Evolutionary conservation across 2,113 vertebrate genomes (phyloP), one percentile per base, ranked within the genome.

Genomic region (Catharus bicknelli): DNA sequence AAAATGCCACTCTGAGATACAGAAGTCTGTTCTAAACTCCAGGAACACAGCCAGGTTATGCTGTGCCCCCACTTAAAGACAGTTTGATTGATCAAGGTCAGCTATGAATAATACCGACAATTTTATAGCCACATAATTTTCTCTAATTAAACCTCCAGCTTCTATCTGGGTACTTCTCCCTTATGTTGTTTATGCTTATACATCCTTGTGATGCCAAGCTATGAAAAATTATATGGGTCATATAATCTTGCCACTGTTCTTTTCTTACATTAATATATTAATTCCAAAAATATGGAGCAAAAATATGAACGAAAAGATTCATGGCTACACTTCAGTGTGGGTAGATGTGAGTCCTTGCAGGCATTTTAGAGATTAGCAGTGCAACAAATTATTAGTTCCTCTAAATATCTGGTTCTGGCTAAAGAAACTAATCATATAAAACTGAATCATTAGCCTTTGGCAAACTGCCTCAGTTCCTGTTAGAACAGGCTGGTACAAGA

Each of bases 121-220:
- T 80, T 94, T 95, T 79, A 94, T 43, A 90, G 69, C 23, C 72
- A 83, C 36, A 38, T 88, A 63, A 78, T 91, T 93, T 95, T 68
- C n/a, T 66, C 54, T 75, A 93, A 94, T 93, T 91, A 91, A 93
- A 83, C 57, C 59, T 78, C 32, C 72, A 75, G 53, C 40, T 93
- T 77, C 70, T 54, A 50, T 17, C 58, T 79, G 88, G 62, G 64
- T 91, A 72, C 45, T 34, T 63, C 45, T 86, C 82, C 48, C 42
- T 88, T 78, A 84, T 36, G n/a, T 58, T 92, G 78, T 63, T 95
- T 93, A 75, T 94, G 76, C 77, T 93, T 91, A 90, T 72, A 84
- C 21, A 78, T 64, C 76, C 36, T 69, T 66, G 59, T 36, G 45
- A 90, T 66, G 66, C 43, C 88, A 93, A 73, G 74, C 47, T 75